Conservation (phyloP, 2,888 invertebrate genomes). For the Acrocyrtus sp. region DNA sequence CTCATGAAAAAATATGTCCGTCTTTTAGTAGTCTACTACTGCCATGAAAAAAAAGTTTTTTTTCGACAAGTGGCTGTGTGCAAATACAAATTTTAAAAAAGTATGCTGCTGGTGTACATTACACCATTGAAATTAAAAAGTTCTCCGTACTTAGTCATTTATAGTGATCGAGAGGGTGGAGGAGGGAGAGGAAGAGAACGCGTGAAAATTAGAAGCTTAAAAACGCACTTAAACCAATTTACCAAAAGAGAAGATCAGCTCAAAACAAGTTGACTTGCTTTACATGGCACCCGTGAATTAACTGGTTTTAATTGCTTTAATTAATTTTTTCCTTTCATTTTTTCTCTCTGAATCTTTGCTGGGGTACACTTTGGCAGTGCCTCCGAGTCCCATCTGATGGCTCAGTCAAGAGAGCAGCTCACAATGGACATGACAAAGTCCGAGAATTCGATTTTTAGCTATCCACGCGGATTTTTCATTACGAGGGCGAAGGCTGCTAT, state of each 20-base stretch:
- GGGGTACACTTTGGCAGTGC: slow-evolving; percentile 6
- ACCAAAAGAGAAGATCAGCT: no score
- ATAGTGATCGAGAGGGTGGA: no score
- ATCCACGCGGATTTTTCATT: slow-evolving; percentile 73
- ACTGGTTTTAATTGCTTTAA: slow-evolving; percentile 36
- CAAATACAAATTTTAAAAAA: no score
- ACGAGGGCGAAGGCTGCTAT: slow-evolving; percentile 73
- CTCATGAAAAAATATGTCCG: no score
- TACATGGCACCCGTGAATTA: background rate
- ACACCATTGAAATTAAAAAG: no score
- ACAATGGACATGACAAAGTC: slow-evolving; percentile 69
- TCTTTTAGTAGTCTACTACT: no score
- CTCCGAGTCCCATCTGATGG: slow-evolving; percentile 64
- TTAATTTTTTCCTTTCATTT: slow-evolving; percentile 31
- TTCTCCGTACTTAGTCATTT: no score
- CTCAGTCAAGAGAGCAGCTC: slow-evolving; percentile 68
- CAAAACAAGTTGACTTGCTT: no score
- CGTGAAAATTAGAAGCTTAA: slow-evolving; percentile 23
- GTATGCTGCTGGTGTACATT: no score
- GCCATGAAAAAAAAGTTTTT: no score
- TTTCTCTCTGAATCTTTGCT: background rate
- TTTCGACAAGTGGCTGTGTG: no score
- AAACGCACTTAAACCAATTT: slow-evolving; percentile 31
- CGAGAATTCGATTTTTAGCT: slow-evolving; percentile 74
- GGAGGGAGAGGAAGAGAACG: slow-evolving; percentile 9